Evolutionary conservation across 1,140 invertebrate species (phyloP).

Genomic region (Leptopilina boulardi): DNA sequence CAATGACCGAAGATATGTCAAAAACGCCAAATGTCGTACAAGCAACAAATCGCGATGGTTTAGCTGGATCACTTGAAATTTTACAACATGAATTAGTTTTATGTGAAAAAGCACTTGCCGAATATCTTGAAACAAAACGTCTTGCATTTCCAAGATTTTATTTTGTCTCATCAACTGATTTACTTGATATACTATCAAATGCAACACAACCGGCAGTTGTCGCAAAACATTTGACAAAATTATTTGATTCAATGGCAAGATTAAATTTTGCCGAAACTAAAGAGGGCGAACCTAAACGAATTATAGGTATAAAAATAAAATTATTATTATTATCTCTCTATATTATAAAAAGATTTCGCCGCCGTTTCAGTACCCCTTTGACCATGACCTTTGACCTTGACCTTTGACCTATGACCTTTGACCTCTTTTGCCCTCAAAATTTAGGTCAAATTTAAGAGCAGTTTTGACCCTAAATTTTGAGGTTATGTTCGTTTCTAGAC

Average conservation of each 20-base stretch:
- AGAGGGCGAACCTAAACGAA: constrained; percentile 64
- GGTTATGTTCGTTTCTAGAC: no score
- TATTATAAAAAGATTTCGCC: no score
- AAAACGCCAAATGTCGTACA: constrained; percentile 91
- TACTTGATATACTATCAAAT: constrained; percentile 96
- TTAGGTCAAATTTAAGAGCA: no score
- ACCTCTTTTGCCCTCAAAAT: no score
- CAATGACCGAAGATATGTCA: constrained; percentile 83
- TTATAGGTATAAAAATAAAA: constrained; percentile 66
- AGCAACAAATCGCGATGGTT: constrained; percentile 90
- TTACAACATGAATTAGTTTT: constrained; percentile 91
- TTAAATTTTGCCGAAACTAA: constrained; percentile 84
- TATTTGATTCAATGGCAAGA: constrained; percentile 96
- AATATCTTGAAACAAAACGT: constrained; percentile 98
- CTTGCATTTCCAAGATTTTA: constrained; percentile 98
- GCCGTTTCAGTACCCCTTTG: no score
- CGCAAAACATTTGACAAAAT: constrained; percentile 92
- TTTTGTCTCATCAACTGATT: constrained; percentile 97
- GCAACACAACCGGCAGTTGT: constrained; percentile 94
- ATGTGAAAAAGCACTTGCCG: constrained; percentile 97
- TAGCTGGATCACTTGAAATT: constrained; percentile 86
- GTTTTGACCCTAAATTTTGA: no score
- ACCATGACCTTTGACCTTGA: no score
- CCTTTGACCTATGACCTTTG: no score
- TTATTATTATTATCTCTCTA: no score